Conservation (phyloP, 2,113 vertebrate genomes). For the Urocitellus parryii region DNA sequence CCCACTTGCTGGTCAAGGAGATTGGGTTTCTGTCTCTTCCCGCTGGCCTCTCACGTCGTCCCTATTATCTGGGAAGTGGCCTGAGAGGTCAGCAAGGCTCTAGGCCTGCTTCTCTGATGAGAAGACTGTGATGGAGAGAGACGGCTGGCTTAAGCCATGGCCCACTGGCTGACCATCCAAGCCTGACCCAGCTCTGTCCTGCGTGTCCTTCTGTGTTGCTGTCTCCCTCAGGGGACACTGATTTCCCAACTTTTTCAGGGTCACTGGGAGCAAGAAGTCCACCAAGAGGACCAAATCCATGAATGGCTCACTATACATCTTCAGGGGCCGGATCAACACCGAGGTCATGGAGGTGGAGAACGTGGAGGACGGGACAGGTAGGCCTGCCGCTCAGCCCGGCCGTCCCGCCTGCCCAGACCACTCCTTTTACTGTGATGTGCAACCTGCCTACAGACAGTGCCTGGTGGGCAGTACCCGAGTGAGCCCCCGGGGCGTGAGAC, state of each 20-base stretch:
- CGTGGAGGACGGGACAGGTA: slow-evolving; percentile 99
- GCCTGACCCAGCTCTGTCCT: background rate
- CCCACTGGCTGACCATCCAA: accelerated
- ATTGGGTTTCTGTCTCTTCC: background rate
- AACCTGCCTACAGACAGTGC: background rate
- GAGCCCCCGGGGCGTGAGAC: background rate
- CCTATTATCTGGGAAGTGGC: background rate
- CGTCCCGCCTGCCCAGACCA: background rate
- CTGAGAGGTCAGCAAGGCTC: background rate
- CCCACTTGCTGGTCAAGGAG: background rate
- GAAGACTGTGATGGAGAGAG: background rate
- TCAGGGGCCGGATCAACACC: slow-evolving; percentile 98
- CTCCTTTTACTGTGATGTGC: too few species aligned
- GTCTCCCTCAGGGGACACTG: accelerated
- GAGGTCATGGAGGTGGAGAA: slow-evolving; percentile 99
- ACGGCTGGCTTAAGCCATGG: background rate
- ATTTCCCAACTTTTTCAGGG: slow-evolving; percentile 86
- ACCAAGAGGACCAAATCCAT: slow-evolving; percentile 98
- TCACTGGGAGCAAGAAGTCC: slow-evolving; percentile 95
- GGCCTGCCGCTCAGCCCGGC: background rate
- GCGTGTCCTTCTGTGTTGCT: accelerated
- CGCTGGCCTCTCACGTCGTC: background rate
- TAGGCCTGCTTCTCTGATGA: background rate
- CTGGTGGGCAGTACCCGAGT: accelerated
- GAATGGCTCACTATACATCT: slow-evolving; percentile 97